Evolutionary conservation across 2,888 invertebrate genomes (phyloP).

Genomic region (Orgyia antiqua): DNA sequence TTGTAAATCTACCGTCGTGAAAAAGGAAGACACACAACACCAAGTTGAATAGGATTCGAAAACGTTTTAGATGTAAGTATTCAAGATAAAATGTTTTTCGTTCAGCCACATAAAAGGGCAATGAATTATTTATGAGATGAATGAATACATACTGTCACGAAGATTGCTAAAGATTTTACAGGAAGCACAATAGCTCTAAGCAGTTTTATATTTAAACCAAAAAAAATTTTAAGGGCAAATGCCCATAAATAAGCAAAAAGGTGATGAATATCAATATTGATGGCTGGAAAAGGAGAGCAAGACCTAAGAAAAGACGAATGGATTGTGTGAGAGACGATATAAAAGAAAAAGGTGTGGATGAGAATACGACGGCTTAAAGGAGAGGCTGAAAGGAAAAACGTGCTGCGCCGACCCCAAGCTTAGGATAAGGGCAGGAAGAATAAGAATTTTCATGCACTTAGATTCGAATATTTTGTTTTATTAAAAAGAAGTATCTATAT

Average conservation of each 20-base stretch:
- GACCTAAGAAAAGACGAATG: too few relatives aligned
- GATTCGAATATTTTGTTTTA: too few relatives aligned
- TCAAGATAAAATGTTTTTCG: background rate
- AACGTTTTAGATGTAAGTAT: background rate
- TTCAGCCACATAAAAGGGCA: background rate
- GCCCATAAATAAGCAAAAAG: background rate
- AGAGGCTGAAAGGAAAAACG: too few relatives aligned
- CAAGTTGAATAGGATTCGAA: slow-evolving; percentile 1
- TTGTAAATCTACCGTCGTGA: slow-evolving; percentile 18
- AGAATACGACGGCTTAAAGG: too few relatives aligned
- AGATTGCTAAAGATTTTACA: too few relatives aligned
- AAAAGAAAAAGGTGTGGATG: too few relatives aligned
- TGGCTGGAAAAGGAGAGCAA: too few relatives aligned
- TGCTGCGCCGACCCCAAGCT: too few relatives aligned
- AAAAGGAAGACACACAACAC: slow-evolving; percentile 4
- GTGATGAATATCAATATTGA: background rate
- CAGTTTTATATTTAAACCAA: too few relatives aligned
- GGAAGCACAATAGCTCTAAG: too few relatives aligned
- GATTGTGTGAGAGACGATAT: too few relatives aligned
- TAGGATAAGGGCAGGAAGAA: background rate
- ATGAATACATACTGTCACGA: background rate
- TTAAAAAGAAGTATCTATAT: too few relatives aligned
- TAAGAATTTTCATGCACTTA: background rate
- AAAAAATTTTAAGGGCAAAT: background rate
- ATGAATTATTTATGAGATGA: background rate